phyloP scores from a whole-genome alignment of 2,888 invertebrate genomes.

The Cheilosia grossa region DNA sequence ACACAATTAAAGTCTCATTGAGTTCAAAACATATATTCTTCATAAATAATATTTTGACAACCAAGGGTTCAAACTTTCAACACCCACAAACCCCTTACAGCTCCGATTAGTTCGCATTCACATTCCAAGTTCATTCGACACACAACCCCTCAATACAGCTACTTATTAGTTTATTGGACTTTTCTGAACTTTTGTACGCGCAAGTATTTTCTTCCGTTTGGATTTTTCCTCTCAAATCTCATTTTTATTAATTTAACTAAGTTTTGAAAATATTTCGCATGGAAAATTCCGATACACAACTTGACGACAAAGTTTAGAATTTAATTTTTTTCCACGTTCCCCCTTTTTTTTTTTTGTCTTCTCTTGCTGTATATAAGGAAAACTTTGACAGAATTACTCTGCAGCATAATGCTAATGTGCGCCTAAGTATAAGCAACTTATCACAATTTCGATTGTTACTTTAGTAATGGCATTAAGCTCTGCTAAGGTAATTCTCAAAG shows the following conservation, averaged over 20 bases:
- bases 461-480: conserved; percentile 18
- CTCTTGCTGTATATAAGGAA: background rate
- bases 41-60: background rate
- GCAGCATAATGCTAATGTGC: conserved; percentile 1
- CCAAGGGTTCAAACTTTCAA: background rate
- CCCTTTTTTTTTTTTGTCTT: background rate
- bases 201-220: too few species aligned
- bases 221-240: too few species aligned
- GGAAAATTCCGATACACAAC: background rate
- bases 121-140: background rate
- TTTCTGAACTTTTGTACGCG: background rate
- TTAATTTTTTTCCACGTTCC: background rate
- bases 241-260: conserved; percentile 28
- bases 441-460: conserved; percentile 50
- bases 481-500: background rate
- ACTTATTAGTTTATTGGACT: background rate
- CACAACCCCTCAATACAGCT: background rate
- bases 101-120: too few species aligned
- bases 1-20: background rate
- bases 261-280: conserved; percentile 12
- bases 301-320: conserved; percentile 28
- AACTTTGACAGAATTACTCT: background rate
- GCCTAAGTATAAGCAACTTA: conserved; percentile 44
- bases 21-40: background rate
- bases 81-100: too few species aligned